Evolutionary conservation across 2,113 vertebrate genomes (phyloP).

Genomic region (Triplophysa siluroides): DNA sequence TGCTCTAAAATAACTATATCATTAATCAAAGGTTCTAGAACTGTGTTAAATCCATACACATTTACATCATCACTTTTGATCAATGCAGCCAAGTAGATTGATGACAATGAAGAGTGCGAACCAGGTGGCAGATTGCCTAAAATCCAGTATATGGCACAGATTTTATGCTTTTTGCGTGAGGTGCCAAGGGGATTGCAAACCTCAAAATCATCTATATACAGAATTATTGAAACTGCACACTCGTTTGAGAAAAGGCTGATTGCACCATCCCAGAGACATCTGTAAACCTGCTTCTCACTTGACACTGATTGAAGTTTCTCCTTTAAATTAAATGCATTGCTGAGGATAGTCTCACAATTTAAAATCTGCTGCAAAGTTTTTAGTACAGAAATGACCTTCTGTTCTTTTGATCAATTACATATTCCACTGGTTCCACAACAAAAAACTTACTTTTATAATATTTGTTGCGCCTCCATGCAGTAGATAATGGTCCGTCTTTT

Average conservation of each 20-base stretch:
- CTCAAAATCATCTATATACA: background rate
- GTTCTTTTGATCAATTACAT: constrained; percentile 14
- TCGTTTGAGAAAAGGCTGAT: constrained; percentile 12
- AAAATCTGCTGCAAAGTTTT: constrained; percentile 16
- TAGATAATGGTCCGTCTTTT: background rate
- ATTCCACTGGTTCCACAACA: background rate
- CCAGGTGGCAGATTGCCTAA: constrained; percentile 5
- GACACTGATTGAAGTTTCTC: constrained; percentile 6
- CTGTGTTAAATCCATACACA: background rate
- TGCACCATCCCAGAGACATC: background rate
- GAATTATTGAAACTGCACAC: constrained; percentile 21
- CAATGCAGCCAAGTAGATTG: background rate
- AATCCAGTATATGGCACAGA: constrained; percentile 8
- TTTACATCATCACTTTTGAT: background rate
- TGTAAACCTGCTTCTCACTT: constrained; percentile 8
- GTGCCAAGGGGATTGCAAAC: constrained; percentile 4
- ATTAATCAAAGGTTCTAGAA: constrained; percentile 4
- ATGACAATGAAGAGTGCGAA: background rate
- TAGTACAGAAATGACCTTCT: background rate
- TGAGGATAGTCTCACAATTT: constrained; percentile 17
- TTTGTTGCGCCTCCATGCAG: background rate
- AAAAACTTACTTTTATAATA: background rate
- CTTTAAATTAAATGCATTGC: constrained; percentile 11
- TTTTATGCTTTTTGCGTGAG: constrained; percentile 5
- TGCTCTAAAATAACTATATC: constrained; percentile 1